Conservation (phyloP, 64 coral and sea anemone species). For the Actinia tenebrosa region DNA sequence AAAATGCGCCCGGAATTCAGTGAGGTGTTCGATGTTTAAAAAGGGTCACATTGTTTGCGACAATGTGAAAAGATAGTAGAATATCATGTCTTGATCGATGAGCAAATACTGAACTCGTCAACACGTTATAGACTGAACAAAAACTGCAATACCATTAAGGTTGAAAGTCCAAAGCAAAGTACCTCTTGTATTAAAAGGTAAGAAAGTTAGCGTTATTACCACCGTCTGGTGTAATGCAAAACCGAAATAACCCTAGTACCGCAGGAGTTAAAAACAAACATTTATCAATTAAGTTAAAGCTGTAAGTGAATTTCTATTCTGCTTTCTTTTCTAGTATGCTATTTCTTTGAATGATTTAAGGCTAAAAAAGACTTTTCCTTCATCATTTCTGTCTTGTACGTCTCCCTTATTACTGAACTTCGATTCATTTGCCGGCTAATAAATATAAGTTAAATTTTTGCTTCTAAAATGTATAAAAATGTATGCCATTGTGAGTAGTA, state of each 20-base stretch:
- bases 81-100: not conserved
- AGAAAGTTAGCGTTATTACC: not conserved
- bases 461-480: too few species aligned
- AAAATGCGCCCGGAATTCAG: not conserved
- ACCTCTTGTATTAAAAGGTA: not conserved
- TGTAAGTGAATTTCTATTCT: not conserved
- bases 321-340: not conserved
- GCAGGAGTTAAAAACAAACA: too few species aligned
- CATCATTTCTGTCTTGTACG: not conserved
- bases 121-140: not conserved
- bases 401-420: too few species aligned
- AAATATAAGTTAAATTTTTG: too few species aligned
- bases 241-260: too few species aligned
- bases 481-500: too few species aligned
- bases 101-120: not conserved
- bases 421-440: too few species aligned
- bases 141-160: not conserved
- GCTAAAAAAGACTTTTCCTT: not conserved
- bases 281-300: too few species aligned
- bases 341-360: not conserved
- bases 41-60: conserved; percentile 6
- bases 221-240: too few species aligned
- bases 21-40: not conserved
- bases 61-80: not conserved
- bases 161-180: not conserved